Conservation (phyloP, 2,797 vertebrate species). For the Ciconia nigra region DNA sequence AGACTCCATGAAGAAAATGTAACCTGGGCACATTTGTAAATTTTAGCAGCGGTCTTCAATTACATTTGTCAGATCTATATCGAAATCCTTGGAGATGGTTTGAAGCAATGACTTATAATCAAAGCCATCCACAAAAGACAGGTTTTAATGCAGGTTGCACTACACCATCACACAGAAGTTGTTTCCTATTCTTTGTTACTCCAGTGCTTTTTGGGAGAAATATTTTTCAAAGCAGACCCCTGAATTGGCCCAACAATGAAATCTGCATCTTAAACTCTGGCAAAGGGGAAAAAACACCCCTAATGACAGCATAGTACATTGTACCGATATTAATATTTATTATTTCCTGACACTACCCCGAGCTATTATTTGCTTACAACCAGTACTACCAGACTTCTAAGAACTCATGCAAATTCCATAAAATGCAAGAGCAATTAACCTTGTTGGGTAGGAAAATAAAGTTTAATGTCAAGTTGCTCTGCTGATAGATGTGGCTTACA, state of each 20-base stretch:
- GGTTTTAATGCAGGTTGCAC: neutral
- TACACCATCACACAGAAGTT: neutral
- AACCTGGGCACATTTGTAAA: neutral
- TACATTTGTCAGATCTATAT: neutral
- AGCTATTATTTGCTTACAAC: neutral
- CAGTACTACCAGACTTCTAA: neutral
- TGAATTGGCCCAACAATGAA: rapidly evolving
- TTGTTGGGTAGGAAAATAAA: neutral
- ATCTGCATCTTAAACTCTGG: neutral
- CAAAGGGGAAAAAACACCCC: neutral
- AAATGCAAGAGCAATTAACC: neutral
- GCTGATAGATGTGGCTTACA: neutral
- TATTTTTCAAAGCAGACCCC: neutral
- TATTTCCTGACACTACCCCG: neutral
- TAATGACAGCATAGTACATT: neutral
- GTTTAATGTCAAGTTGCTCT: neutral
- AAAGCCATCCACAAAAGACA: neutral
- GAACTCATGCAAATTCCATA: neutral
- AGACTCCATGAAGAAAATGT: neutral
- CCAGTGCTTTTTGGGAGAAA: neutral
- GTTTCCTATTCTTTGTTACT: neutral
- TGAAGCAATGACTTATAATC: neutral
- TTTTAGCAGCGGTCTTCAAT: neutral
- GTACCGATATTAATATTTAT: neutral
- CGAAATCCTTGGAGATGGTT: neutral